A percentile compares a stretch with the other conserved stretches of the same genome.
These are phyloP conservation scores for Willisornis vidua DNA, from an alignment of 2,113 vertebrate genomes.

Conservation along the genomic window DNA sequence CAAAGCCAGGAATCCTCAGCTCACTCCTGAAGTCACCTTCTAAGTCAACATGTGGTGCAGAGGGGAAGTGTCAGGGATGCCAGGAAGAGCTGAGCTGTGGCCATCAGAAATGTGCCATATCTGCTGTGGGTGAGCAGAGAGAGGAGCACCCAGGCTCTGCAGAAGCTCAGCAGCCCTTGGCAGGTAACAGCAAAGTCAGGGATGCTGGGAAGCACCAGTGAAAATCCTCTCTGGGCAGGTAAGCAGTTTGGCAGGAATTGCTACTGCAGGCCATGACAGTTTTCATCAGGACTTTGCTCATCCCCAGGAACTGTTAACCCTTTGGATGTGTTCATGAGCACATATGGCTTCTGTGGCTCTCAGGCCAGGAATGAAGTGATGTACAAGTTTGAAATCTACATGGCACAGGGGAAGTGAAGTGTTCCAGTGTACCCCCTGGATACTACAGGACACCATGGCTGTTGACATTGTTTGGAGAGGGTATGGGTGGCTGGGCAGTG, in stretches of 20 bases:
- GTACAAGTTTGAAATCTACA: not conserved
- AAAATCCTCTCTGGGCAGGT: not conserved
- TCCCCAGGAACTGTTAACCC: not conserved
- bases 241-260: not conserved
- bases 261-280: not conserved
- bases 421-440: rapidly evolving
- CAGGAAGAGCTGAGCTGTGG: not conserved
- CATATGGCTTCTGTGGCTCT: not conserved
- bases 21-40: not conserved
- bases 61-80: not conserved
- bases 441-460: not conserved
- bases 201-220: not conserved
- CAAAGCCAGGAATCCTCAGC: not conserved
- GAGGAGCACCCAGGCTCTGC: not conserved
- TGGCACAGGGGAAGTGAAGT: not conserved
- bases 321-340: not conserved
- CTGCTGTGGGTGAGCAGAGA: not conserved
- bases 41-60: rapidly evolving
- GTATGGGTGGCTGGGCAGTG: not conserved
- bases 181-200: not conserved
- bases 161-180: not conserved
- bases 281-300: not conserved
- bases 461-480: not conserved
- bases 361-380: not conserved
- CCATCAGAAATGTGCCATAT: not conserved